Evolutionary conservation across 2,888 invertebrate genomes (phyloP), one percentile per base, ranked within the genome.

Genomic region (Apoderus coryli): DNA sequence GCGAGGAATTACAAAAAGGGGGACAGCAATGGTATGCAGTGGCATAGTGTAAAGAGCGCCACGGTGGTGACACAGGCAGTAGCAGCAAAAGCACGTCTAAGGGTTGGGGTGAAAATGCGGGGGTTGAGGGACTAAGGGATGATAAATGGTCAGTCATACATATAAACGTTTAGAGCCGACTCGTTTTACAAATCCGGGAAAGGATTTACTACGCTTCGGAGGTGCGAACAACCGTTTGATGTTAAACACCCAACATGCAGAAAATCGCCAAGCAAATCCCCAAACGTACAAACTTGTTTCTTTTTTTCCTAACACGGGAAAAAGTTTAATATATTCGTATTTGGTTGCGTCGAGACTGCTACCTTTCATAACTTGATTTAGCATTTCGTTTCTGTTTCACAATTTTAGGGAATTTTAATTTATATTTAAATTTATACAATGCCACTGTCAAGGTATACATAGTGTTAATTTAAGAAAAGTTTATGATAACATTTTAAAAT

Each of bases 111-210:
- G 19, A n/a, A n/a, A n/a, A n/a, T 7, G n/a, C 7, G 19, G 19
- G 19, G n/a, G 19, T 7, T 19, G 19, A n/a, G 7, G 19, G 19
- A n/a, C n/a, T n/a, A 47, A 44, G 49, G 53, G 54, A 57, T 58
- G 58, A 58, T 57, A 57, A 56, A 58, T 58, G 58, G 58, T 56
- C 56, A 57, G 53, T 55, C 54, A 53, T 51, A 54, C 53, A 53
- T 56, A 56, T 48, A 53, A 48, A 45, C 53, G 54, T 52, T 56
- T 54, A 54, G 52, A 48, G 48, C 50, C 47, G 49, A 52, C 53
- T 56, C 53, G 55, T 53, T 38, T 55, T 54, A 55, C 53, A 56
- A 57, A 57, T 57, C 57, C 56, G 49, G 48, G 49, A 56, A 56
- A 54, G 56, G 58, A 56, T 58, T 57, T 57, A 53, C 48, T 47